A percentile compares a stretch with the other conserved stretches of the same genome.
These are phyloP conservation scores for Dendrolimus punctatus DNA, from an alignment of 1,140 invertebrate genomes.

Conservation along the genomic window DNA sequence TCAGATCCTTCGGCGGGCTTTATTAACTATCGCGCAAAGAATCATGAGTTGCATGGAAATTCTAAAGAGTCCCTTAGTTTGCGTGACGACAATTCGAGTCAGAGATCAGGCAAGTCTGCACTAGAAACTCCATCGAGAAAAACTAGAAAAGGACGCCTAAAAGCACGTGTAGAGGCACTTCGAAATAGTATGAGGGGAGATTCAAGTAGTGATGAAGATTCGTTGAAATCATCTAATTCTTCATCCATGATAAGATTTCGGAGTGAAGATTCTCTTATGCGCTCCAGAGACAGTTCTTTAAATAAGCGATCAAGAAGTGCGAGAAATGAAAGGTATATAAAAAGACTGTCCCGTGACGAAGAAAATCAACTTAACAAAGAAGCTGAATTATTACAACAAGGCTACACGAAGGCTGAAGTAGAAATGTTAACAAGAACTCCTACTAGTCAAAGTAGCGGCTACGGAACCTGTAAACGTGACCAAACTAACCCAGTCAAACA, in stretches of 20 bases:
- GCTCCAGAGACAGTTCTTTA: conserved; percentile 71
- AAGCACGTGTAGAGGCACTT: conserved; percentile 77
- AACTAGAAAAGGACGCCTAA: conserved; percentile 73
- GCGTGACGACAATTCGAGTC: conserved; percentile 40
- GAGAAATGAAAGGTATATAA: conserved; percentile 84
- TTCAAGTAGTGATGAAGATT: conserved; percentile 84
- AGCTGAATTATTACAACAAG: conserved; percentile 67
- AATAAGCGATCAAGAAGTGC: conserved; percentile 74
- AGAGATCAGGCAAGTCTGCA: conserved; percentile 58
- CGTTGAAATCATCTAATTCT: conserved; percentile 75
- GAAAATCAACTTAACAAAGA: conserved; percentile 74
- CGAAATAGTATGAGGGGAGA: conserved; percentile 74
- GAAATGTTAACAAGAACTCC: conserved; percentile 66
- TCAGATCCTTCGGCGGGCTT: conserved; percentile 70
- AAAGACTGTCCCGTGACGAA: conserved; percentile 80
- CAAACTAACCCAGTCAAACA: conserved; percentile 39
- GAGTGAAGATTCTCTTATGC: conserved; percentile 78
- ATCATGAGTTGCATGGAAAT: conserved; percentile 38
- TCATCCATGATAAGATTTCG: conserved; percentile 76
- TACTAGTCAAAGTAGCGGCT: conserved; percentile 65
- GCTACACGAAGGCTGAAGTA: conserved; percentile 66
- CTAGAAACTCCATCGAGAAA: conserved; percentile 71
- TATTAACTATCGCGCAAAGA: conserved; percentile 59
- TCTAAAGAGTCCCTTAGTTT: conserved; percentile 54
- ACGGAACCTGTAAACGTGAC: conserved; percentile 65